Evolutionary conservation across 1,140 invertebrate genomes (phyloP).

Genomic region (Araneus ventricosus): DNA sequence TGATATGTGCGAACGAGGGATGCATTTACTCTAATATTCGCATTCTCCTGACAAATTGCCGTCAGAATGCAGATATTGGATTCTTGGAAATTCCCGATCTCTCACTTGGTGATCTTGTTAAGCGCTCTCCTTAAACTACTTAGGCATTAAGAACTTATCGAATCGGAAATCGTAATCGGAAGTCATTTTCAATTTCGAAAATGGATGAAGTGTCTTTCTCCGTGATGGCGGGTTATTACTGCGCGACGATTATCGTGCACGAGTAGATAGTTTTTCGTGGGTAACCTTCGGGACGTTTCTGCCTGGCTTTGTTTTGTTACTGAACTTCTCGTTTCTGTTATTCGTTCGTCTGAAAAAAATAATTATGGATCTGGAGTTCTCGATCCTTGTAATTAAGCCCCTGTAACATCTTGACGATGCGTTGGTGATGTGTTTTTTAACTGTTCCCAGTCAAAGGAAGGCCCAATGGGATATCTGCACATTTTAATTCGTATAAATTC

Average conservation of each 20-base stretch:
- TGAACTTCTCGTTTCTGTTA: background rate
- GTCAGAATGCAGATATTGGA: slow-evolving; percentile 61
- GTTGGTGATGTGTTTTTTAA: no score
- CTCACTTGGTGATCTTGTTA: slow-evolving; percentile 55
- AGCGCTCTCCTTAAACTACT: slow-evolving; percentile 42
- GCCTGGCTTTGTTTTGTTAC: background rate
- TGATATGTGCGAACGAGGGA: slow-evolving; percentile 44
- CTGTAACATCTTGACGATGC: no score
- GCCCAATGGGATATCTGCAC: no score
- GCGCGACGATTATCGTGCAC: slow-evolving; percentile 10
- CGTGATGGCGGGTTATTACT: slow-evolving; percentile 14
- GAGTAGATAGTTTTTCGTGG: background rate
- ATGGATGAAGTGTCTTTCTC: slow-evolving; percentile 39
- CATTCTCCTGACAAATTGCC: slow-evolving; percentile 62
- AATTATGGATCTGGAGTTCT: background rate
- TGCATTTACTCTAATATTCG: slow-evolving; percentile 60
- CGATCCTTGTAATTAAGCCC: background rate
- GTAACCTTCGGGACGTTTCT: background rate
- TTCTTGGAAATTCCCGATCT: slow-evolving; percentile 58
- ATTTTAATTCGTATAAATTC: no score
- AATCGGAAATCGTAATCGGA: slow-evolving; percentile 66
- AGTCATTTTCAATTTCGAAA: slow-evolving; percentile 69
- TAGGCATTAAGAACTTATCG: slow-evolving; percentile 60
- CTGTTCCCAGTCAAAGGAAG: no score
- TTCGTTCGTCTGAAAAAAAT: background rate